phyloP scores from a whole-genome alignment of 2,113 vertebrate genomes.

The Corvus hawaiiensis region DNA sequence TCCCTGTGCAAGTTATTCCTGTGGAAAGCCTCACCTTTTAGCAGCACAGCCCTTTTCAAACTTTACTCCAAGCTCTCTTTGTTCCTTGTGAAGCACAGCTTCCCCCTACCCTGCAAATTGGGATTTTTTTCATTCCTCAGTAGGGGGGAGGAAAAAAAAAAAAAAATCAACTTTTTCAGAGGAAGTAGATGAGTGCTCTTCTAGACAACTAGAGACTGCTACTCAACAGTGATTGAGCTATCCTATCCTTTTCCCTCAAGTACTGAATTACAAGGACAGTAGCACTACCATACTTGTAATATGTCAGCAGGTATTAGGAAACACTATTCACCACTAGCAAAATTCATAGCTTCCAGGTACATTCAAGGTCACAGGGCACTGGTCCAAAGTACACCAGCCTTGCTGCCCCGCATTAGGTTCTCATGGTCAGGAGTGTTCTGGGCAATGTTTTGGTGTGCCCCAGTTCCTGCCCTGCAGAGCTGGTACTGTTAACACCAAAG shows the following conservation, averaged over 20 bases:
- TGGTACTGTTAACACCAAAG: not conserved
- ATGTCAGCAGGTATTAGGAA: not conserved
- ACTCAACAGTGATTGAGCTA: not conserved
- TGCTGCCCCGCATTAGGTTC: rapidly evolving
- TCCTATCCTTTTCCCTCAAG: not conserved
- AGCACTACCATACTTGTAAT: not conserved
- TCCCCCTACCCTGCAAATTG: rapidly evolving
- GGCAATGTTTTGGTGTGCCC: not conserved
- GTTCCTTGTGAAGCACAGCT: not conserved
- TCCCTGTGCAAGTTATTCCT: not conserved
- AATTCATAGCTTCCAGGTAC: not conserved
- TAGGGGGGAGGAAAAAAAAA: not conserved
- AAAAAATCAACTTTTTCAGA: not conserved
- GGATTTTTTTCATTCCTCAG: not conserved
- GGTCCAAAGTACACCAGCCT: not conserved
- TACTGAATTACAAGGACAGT: not conserved
- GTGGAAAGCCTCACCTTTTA: not conserved
- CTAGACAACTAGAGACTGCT: not conserved
- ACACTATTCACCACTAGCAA: not conserved
- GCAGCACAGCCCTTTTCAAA: not conserved
- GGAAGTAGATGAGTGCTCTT: not conserved
- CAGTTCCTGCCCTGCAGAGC: rapidly evolving
- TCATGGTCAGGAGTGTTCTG: not conserved
- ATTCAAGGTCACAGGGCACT: not conserved
- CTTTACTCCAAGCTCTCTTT: not conserved